Evolutionary conservation across 2,888 invertebrate species (phyloP).

Genomic region (Drosophila dives): DNA sequence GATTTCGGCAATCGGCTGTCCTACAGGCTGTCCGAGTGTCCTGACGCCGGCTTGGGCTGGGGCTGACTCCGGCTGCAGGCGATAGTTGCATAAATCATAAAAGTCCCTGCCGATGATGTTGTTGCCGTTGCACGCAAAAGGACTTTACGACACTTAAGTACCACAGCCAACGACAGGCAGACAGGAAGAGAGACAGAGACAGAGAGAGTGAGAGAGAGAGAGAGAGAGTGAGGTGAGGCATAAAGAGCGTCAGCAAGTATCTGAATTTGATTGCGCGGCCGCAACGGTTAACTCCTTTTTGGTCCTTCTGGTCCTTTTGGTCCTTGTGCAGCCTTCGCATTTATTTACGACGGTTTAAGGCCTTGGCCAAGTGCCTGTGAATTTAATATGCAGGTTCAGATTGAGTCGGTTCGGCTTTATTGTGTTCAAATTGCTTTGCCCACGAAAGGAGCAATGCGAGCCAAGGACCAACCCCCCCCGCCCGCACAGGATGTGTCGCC

Average conservation of each 20-base stretch:
- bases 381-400: constrained; percentile 60
- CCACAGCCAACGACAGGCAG: constrained; percentile 18
- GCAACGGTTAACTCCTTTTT: constrained; percentile 58
- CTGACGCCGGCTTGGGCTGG: constrained; percentile 15
- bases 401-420: constrained; percentile 43
- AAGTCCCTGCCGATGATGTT: constrained; percentile 51
- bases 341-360: constrained; percentile 70
- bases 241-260: constrained; percentile 58
- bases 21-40: constrained; percentile 12
- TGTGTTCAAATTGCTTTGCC: constrained; percentile 56
- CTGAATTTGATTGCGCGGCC: constrained; percentile 82
- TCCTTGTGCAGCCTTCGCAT: constrained; percentile 18
- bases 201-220: not conserved
- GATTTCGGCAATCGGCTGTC: constrained; percentile 70
- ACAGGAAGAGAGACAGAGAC: not conserved
- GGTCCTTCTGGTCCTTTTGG: not conserved
- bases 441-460: constrained; percentile 3
- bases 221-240: not conserved
- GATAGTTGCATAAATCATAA: constrained; percentile 82
- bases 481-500: constrained; percentile 3
- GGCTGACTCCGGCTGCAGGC: constrained; percentile 64
- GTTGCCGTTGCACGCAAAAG: constrained; percentile 54
- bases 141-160: constrained; percentile 82
- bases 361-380: constrained; percentile 26
- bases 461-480: not conserved